Evolutionary conservation across 2,888 invertebrate genomes (phyloP), one percentile per base, ranked within the genome.

Genomic region (Pandemis corylana): DNA sequence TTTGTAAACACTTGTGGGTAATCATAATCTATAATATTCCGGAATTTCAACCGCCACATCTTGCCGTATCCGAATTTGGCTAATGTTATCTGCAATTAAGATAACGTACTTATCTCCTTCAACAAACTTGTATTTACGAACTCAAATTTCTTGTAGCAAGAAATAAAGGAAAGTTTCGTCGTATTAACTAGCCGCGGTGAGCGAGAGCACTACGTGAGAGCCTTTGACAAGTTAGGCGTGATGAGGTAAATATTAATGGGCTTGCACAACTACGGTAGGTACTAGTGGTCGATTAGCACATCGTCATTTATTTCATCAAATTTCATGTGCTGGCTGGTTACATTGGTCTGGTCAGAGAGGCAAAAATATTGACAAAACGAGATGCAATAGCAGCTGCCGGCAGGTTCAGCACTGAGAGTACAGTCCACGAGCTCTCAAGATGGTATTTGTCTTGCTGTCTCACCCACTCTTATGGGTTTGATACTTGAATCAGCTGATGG

Each of bases 81-180:
- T 36, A 36, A 44, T 44, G 9, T 44, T 44, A 44, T 49, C 49
- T 49, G 49, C 2, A 10, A 49, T 49, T 49, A 49, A 49, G 12
- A 49, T 49, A 49, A 49, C 6, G 12, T 49, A 49, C 49, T 10
- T 66, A 67, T 41, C 66, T 61, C 12, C 64, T 72, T 49, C 12
- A 53, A 53, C 36, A 64, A 75, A 67, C 53, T 75, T 68, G 7
- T 66, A 68, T 12, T 46, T 46, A 12, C 46, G 41, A 70, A 76
- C 63, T 69, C 59, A 20, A 62, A 84, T 83, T 86, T 85, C 79
- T 90, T 89, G 66, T 77, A 93, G 93, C 89, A 90, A 90, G 94
- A 94, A 86, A 86, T 93, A 85, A 93, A 91, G 78, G 93, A 94
- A 85, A 94, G 94, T 87, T 90, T 93, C 77, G 92, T 92, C 44